Evolutionary conservation across 2,113 vertebrate genomes (phyloP).

Genomic region (Burhinus bistriatus): DNA sequence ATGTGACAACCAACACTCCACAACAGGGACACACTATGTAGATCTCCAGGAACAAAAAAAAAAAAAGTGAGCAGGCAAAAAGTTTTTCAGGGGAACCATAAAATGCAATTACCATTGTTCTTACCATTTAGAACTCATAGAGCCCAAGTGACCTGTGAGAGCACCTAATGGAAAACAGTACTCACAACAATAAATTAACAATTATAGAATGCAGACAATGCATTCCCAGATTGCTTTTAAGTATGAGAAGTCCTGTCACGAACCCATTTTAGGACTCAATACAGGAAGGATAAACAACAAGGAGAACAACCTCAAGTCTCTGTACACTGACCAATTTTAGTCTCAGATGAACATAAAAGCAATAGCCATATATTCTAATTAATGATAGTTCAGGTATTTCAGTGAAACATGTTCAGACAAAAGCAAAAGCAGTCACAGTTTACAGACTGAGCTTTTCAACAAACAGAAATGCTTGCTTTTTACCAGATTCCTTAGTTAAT

Average conservation of each 20-base stretch:
- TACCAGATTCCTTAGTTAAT: background rate
- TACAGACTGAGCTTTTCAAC: background rate
- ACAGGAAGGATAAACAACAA: background rate
- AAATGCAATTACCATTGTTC: constrained; percentile 11
- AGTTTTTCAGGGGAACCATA: constrained; percentile 13
- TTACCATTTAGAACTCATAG: background rate
- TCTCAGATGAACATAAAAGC: background rate
- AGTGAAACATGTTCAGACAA: background rate
- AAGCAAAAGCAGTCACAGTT: background rate
- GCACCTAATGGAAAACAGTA: constrained; percentile 19
- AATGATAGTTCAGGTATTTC: background rate
- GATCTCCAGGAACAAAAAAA: background rate
- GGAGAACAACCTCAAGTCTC: background rate
- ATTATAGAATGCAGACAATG: background rate
- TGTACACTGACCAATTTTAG: background rate
- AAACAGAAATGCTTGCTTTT: background rate
- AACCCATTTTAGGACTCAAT: background rate
- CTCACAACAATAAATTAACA: constrained; percentile 31
- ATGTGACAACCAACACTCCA: background rate
- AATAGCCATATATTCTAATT: background rate
- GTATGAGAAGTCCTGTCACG: background rate
- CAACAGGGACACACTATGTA: background rate
- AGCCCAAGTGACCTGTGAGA: background rate
- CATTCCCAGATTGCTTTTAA: background rate
- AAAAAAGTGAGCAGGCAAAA: background rate